Evolutionary conservation across 2,797 vertebrate genomes (phyloP), one percentile per base, ranked within the genome.

Genomic region (Arrhamphus sclerolepis): DNA sequence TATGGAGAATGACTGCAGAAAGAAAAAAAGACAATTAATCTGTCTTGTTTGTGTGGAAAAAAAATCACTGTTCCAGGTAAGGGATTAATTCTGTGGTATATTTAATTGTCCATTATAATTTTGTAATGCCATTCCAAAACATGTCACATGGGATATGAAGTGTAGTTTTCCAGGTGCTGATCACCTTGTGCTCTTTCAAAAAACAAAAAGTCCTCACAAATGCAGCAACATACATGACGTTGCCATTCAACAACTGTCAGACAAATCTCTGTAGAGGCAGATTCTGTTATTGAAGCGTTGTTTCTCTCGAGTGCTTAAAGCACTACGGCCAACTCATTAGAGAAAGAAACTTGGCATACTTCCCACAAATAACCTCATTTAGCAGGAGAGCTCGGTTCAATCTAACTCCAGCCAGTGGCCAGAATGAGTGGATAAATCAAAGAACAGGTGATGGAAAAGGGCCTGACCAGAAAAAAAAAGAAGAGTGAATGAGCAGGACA

Each of bases 381-480:
- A 29, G 57, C 48, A 40, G 47, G 6, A 34, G 31, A 34, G 2
- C 2, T 26, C 17, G 54, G 66, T 46, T 51, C 38, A 55, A 57
- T 64, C 66, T 56, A 46, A 19, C 41, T 40, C 62, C 64, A 67
- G 70, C 62, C 16, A 19, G 40, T 41, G 22, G 73, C 57, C 62
- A 67, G 29, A 46, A 38, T 4, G 17, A 55, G 31, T 66, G 26
- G 20, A 81, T 79, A 67, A 72, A 72, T 82, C 62, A 46, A 39
- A 17, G 42, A 62, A 54, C 10, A 24, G 40, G 50, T 49, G 57
- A 60, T 31, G 14, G 22, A 26, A 52, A 53, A 56, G 70, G 38
- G 24, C 47, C 40, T 39, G 46, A 47, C 44, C 34, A 40, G 41
- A 16, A 34, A 20, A 66, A 53, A 29, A 52, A 26, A 28, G 1